These are phyloP conservation scores for Podarcis muralis DNA, from an alignment of 2,113 vertebrate genomes.

Conservation along the genomic window DNA sequence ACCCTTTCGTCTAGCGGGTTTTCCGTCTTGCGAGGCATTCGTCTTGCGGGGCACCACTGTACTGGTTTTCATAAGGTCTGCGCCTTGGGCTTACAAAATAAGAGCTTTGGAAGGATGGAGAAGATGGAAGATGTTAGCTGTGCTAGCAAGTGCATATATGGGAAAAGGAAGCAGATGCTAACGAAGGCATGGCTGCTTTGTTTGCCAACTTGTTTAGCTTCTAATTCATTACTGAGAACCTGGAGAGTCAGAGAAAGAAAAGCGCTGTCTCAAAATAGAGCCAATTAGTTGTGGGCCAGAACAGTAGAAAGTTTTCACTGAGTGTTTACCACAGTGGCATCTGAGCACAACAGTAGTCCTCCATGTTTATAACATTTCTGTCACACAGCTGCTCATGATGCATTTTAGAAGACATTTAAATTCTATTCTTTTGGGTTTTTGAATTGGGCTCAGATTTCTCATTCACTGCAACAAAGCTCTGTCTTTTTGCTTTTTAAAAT, in stretches of 20 bases:
- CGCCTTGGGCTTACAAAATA: neutral
- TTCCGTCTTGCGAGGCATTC: too few species aligned
- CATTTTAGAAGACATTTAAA: conserved; percentile 45
- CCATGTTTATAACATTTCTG: neutral
- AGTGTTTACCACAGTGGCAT: fast-evolving
- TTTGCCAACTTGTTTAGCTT: neutral
- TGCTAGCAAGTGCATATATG: neutral
- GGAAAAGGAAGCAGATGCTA: neutral
- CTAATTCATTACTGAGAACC: neutral
- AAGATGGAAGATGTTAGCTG: neutral
- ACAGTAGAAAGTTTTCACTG: neutral
- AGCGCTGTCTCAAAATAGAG: neutral
- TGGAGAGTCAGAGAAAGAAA: neutral
- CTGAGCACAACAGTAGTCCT: neutral
- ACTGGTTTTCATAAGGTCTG: neutral
- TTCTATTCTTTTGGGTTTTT: conserved; percentile 32
- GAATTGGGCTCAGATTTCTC: conserved; percentile 54
- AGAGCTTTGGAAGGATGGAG: neutral
- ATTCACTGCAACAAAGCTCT: conserved; percentile 49
- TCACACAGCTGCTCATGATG: conserved; percentile 37
- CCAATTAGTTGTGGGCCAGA: neutral
- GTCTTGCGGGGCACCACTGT: too few species aligned
- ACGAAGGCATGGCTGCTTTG: neutral
- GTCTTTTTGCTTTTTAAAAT: conserved; percentile 53
- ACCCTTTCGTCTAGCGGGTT: too few species aligned